phyloP scores from a whole-genome alignment of 2,113 vertebrate genomes.

The Chroicocephalus ridibundus region DNA sequence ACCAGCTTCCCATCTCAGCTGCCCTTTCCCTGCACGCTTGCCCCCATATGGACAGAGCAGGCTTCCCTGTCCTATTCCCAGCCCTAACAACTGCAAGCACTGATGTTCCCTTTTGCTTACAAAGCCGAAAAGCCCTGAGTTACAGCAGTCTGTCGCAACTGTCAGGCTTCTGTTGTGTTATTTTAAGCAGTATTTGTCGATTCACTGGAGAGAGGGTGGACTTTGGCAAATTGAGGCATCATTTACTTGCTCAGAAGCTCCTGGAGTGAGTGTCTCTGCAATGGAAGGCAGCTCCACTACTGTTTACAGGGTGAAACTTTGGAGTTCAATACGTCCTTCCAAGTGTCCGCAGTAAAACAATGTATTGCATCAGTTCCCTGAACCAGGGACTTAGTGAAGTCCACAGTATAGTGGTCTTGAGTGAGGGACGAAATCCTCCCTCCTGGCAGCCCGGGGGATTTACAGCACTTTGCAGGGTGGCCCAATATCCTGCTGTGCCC shows the following conservation, averaged over 20 bases:
- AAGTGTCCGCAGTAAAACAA: neutral
- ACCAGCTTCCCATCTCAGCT: neutral
- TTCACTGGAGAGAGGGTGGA: neutral
- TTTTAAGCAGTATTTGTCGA: neutral
- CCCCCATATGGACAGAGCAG: neutral
- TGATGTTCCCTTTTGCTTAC: neutral
- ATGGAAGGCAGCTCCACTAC: neutral
- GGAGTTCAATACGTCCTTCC: neutral
- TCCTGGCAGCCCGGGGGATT: neutral
- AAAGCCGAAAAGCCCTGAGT: neutral
- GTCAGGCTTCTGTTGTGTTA: neutral
- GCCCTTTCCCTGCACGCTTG: rapidly evolving
- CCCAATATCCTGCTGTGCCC: neutral
- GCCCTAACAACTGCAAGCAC: neutral
- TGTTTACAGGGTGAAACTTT: neutral
- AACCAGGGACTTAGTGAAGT: neutral
- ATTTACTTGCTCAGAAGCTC: neutral
- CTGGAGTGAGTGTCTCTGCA: neutral
- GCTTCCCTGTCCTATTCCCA: neutral
- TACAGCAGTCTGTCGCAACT: neutral
- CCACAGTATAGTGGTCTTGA: neutral
- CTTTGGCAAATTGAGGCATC: neutral
- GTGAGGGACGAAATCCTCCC: neutral
- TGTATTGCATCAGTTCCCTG: neutral
- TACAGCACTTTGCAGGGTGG: neutral